These are phyloP conservation scores for Xenopus tropicalis DNA, from an alignment of 2,113 vertebrate species.

Conservation along the genomic window DNA sequence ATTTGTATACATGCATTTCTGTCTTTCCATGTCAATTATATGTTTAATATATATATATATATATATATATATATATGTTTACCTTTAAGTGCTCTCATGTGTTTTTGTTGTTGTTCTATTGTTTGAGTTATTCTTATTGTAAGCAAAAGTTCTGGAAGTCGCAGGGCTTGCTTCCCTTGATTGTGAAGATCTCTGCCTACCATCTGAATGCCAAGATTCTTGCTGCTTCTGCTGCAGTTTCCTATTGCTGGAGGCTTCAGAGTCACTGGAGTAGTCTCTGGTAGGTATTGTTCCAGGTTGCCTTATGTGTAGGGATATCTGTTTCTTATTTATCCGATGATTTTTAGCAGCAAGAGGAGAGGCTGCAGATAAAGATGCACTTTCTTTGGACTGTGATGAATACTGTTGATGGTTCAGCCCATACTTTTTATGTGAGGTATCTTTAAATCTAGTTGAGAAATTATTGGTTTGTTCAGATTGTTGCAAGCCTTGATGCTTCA, in stretches of 20 bases:
- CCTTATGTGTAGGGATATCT: neutral
- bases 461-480: neutral
- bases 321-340: neutral
- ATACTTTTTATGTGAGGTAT: neutral
- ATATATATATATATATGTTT: neutral
- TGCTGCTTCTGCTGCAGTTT: neutral
- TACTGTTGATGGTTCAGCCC: neutral
- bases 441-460: neutral
- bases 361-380: neutral
- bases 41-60: too few relatives aligned
- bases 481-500: neutral
- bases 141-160: neutral
- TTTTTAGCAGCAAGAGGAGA: constrained; percentile 2
- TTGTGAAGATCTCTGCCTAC: constrained; percentile 2
- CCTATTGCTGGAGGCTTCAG: neutral
- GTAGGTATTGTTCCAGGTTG: neutral
- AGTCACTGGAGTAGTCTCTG: neutral
- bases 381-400: constrained; percentile 9
- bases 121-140: constrained; percentile 7
- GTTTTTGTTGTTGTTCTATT: neutral
- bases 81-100: neutral
- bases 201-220: neutral
- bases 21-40: too few relatives aligned
- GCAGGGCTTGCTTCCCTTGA: constrained; percentile 1
- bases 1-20: too few relatives aligned